Percentiles rank a stretch among this genome's conserved stretches.
phyloP scores from a whole-genome alignment of 2,113 vertebrate species.

The Machaerirhynchus nigripectus region DNA sequence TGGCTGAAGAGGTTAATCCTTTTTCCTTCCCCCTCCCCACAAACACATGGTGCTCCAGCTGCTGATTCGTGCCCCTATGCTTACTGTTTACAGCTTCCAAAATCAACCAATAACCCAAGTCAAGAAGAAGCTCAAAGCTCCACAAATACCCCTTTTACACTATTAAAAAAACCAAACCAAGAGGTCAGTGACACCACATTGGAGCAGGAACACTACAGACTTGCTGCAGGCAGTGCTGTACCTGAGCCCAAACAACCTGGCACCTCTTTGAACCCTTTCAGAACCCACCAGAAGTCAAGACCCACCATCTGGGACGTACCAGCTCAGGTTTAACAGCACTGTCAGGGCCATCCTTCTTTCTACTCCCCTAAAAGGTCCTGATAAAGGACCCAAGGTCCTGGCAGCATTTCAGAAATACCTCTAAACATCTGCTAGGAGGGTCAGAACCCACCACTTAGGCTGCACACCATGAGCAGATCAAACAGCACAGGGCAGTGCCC shows the following conservation, averaged over 20 bases:
- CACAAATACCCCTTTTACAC: neutral
- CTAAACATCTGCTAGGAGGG: neutral
- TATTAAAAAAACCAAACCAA: neutral
- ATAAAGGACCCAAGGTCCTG: neutral
- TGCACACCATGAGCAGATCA: neutral
- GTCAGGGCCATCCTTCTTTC: neutral
- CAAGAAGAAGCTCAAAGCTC: neutral
- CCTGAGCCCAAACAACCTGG: neutral
- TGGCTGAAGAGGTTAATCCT: neutral
- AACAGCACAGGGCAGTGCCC: neutral
- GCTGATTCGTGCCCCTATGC: neutral
- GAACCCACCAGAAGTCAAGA: neutral
- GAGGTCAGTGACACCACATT: neutral
- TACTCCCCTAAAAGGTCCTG: neutral
- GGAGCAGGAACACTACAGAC: neutral
- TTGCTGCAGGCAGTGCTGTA: neutral
- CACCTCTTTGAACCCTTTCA: neutral
- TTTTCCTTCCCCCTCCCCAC: neutral
- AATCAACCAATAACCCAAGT: neutral
- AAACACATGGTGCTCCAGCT: neutral
- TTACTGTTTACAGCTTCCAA: neutral
- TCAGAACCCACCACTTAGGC: neutral
- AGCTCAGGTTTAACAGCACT: neutral
- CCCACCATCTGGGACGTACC: neutral
- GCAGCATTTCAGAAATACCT: no score